Conservation (phyloP, 2,113 vertebrate genomes). For the Vidua macroura region DNA sequence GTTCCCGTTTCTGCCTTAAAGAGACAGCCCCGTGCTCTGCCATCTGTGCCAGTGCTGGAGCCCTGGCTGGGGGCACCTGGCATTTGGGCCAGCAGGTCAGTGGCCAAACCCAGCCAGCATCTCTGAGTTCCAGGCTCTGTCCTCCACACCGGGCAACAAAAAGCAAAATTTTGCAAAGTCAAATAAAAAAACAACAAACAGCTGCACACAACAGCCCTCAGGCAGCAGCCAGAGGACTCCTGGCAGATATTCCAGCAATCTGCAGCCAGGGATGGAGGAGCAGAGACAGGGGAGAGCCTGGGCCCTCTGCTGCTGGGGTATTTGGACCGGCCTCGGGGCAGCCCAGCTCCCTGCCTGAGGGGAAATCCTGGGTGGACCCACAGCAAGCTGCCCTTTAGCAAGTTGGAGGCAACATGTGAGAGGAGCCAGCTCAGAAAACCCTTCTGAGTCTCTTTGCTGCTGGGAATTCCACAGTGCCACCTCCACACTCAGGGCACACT, state of each 20-base stretch:
- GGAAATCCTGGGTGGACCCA: neutral
- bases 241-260: neutral
- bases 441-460: neutral
- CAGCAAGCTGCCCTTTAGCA: neutral
- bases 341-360: neutral
- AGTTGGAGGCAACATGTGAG: rapidly evolving
- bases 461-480: neutral
- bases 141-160: rapidly evolving
- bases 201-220: neutral
- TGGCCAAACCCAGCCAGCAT: neutral
- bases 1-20: constrained; percentile 16
- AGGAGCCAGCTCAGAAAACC: neutral
- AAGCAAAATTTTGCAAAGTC: neutral
- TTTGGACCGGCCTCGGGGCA: neutral
- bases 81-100: neutral
- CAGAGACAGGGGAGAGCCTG: neutral
- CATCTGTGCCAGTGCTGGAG: neutral
- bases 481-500: neutral
- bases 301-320: neutral
- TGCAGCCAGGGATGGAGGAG: neutral
- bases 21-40: neutral
- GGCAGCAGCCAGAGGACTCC: neutral
- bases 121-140: neutral
- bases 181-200: neutral
- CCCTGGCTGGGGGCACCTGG: neutral